phyloP scores from a whole-genome alignment of 2,888 invertebrate species.

The Cosmia trapezina region DNA sequence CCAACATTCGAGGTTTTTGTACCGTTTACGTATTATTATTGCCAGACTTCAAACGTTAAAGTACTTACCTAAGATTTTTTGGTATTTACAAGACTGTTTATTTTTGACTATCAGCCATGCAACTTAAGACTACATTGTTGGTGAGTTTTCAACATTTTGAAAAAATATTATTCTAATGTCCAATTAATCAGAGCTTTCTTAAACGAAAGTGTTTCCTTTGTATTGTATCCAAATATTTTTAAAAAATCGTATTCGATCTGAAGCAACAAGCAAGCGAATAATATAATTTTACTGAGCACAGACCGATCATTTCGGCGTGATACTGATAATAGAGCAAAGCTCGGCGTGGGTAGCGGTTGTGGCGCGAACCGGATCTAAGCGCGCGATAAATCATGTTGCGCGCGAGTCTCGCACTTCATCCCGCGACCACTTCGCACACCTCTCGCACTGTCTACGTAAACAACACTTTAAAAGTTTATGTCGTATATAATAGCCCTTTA shows the following conservation, averaged over 20 bases:
- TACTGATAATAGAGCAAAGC: conserved; percentile 80
- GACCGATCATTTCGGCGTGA: conserved; percentile 84
- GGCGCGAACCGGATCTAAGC: conserved; percentile 87
- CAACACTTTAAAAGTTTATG: conserved; percentile 56
- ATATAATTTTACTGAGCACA: conserved; percentile 75
- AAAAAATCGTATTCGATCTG: conserved; percentile 39
- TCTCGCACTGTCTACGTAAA: conserved; percentile 55
- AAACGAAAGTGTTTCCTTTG: conserved; percentile 51
- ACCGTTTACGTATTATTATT: conserved; percentile 61
- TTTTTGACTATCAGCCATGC: conserved; percentile 39
- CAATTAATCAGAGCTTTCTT: conserved; percentile 47
- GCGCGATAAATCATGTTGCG: conserved; percentile 84
- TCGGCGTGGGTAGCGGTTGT: conserved; percentile 83
- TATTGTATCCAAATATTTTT: not conserved
- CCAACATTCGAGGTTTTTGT: conserved; percentile 68
- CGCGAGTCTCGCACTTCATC: conserved; percentile 70
- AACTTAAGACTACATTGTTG: conserved; percentile 19
- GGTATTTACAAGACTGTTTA: conserved; percentile 38
- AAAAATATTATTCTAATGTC: conserved; percentile 21
- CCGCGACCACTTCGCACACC: conserved; percentile 60
- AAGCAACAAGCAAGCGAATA: conserved; percentile 73
- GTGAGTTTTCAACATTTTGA: conserved; percentile 22
- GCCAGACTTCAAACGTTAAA: conserved; percentile 43
- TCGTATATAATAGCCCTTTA: conserved; percentile 25
- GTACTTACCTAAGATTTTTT: conserved; percentile 41